A percentile compares a stretch with the other conserved stretches of the same genome.
Evolutionary conservation across 2,113 vertebrate species (phyloP).

Genomic region (Gymnocephalus cernua): DNA sequence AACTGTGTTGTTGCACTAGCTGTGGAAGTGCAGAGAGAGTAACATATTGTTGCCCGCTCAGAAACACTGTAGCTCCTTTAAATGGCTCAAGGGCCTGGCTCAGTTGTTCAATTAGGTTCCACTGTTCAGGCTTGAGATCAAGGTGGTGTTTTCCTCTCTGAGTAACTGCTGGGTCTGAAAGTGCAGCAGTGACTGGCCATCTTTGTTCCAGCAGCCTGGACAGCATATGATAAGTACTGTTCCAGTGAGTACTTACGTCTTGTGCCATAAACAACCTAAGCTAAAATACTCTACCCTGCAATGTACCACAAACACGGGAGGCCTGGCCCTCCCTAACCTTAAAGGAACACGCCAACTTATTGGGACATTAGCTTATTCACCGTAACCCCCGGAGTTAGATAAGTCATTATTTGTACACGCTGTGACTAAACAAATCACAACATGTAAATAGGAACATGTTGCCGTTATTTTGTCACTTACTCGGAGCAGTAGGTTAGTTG

Average conservation of each 20-base stretch:
- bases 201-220: conserved; percentile 33
- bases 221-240: conserved; percentile 38
- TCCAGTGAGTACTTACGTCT: conserved; percentile 4
- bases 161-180: conserved; percentile 13
- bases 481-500: too few relatives aligned
- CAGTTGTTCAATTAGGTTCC: conserved; percentile 25
- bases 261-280: too few relatives aligned
- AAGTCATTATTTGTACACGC: too few relatives aligned
- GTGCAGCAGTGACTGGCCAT: conserved; percentile 32
- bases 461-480: too few relatives aligned
- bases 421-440: too few relatives aligned
- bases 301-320: too few relatives aligned
- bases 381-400: too few relatives aligned
- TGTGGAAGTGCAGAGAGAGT: neutral
- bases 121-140: conserved; percentile 41
- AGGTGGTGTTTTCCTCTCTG: conserved; percentile 12
- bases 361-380: too few relatives aligned
- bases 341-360: too few relatives aligned
- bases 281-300: too few relatives aligned
- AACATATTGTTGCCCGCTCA: conserved; percentile 10
- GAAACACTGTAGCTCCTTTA: conserved; percentile 9
- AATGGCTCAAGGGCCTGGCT: conserved; percentile 14
- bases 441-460: too few relatives aligned
- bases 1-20: neutral
- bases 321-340: too few relatives aligned